Percentiles rank a stretch among this genome's conserved stretches.
phyloP scores from a whole-genome alignment of 2,113 vertebrate genomes.

The Paraplagusia blochii region DNA sequence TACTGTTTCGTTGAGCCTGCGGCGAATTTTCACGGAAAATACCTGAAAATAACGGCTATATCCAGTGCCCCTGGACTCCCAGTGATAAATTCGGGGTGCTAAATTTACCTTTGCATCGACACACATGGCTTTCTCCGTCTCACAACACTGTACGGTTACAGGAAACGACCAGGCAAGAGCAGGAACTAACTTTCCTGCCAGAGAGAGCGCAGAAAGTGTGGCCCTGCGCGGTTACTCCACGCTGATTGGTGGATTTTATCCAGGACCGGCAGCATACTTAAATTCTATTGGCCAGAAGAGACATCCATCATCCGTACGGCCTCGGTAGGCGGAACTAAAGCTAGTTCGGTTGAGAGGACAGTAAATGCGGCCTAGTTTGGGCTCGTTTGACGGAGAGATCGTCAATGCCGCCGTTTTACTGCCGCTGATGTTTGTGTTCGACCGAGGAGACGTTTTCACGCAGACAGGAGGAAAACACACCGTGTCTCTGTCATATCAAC shows the following conservation, averaged over 20 bases:
- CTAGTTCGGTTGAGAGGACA: conserved; percentile 71
- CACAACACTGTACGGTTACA: conserved; percentile 83
- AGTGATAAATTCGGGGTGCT: conserved; percentile 70
- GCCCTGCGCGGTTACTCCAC: conserved; percentile 27
- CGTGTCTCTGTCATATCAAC: not conserved
- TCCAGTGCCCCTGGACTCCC: conserved; percentile 53
- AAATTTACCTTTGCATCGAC: conserved; percentile 83
- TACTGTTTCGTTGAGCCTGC: conserved; percentile 67
- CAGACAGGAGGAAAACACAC: conserved; percentile 2
- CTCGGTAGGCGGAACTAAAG: conserved; percentile 61
- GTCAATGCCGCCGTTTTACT: conserved; percentile 39
- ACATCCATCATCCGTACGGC: conserved; percentile 27
- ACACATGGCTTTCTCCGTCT: conserved; percentile 86
- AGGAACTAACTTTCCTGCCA: conserved; percentile 80
- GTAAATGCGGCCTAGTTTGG: conserved; percentile 76
- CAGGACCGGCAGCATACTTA: conserved; percentile 44
- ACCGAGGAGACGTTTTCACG: not conserved
- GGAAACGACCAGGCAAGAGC: conserved; percentile 82
- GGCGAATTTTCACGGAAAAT: conserved; percentile 60
- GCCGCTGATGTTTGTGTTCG: not conserved
- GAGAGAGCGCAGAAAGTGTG: conserved; percentile 58
- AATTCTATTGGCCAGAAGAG: conserved; percentile 36
- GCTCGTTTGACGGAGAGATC: conserved; percentile 57
- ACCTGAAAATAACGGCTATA: conserved; percentile 57
- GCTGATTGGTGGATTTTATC: conserved; percentile 53